phyloP scores from a whole-genome alignment of 2,888 invertebrate genomes.

The Laspeyria flexula region DNA sequence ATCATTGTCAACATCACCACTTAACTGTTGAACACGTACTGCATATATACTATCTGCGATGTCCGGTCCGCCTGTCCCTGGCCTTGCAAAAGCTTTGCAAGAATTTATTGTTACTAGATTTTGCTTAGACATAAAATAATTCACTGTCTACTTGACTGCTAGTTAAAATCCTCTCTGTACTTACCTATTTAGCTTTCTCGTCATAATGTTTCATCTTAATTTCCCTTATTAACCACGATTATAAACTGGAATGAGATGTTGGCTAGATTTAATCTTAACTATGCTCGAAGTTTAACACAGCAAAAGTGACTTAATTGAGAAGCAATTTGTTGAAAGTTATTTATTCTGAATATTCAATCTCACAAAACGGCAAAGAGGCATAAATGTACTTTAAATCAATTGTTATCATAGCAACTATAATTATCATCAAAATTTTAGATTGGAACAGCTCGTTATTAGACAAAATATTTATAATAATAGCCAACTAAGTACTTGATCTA shows the following conservation, averaged over 20 bases:
- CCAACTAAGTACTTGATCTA: too few relatives aligned
- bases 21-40: slow-evolving; percentile 45
- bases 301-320: neutral
- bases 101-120: neutral
- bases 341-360: neutral
- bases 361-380: too few relatives aligned
- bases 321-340: neutral
- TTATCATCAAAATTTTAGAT: too few relatives aligned
- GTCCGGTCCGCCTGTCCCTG: slow-evolving; percentile 38
- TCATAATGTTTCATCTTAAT: neutral
- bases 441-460: too few relatives aligned
- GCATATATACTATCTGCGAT: slow-evolving; percentile 41
- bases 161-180: neutral
- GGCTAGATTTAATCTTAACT: neutral
- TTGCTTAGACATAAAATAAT: neutral
- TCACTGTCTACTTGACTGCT: neutral
- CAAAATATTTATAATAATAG: too few relatives aligned
- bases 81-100: slow-evolving; percentile 25
- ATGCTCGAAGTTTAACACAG: neutral
- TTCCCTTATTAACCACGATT: neutral
- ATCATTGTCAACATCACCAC: slow-evolving; percentile 53
- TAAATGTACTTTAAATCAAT: too few relatives aligned
- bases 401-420: too few relatives aligned
- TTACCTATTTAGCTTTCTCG: neutral
- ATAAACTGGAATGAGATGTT: neutral